phyloP scores from a whole-genome alignment of 2,113 vertebrate genomes.

The Pleuronectes platessa region DNA sequence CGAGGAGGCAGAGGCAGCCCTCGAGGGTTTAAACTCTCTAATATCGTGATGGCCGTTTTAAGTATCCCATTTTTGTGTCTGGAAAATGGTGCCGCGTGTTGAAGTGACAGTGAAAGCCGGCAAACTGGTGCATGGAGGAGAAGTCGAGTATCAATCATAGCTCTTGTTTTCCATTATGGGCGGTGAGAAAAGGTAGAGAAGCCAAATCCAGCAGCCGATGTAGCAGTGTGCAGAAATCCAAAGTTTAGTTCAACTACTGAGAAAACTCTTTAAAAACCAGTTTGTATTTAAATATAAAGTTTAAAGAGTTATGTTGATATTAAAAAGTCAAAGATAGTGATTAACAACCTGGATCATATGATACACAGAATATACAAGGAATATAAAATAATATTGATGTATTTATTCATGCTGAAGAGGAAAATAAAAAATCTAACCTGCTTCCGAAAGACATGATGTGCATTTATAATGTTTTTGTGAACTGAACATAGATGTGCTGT shows the following conservation, averaged over 20 bases:
- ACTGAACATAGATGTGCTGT: not conserved
- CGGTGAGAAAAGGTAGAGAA: not conserved
- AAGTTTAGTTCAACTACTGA: not conserved
- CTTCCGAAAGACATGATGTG: too few relatives aligned
- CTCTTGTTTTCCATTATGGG: constrained; percentile 43
- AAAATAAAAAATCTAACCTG: not conserved
- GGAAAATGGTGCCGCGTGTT: constrained; percentile 4
- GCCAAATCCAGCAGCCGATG: not conserved
- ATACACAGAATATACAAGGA: not conserved
- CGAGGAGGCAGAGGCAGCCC: not conserved
- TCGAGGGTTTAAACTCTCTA: not conserved
- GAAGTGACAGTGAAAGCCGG: constrained; percentile 24
- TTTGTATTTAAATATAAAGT: not conserved
- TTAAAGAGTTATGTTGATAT: not conserved
- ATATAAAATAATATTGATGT: too few relatives aligned
- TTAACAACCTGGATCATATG: not conserved
- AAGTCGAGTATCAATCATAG: constrained; percentile 31
- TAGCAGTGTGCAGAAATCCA: not conserved
- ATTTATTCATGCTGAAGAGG: not conserved
- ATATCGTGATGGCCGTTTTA: not conserved
- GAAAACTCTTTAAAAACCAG: not conserved
- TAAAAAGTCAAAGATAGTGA: not conserved
- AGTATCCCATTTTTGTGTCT: constrained; percentile 4
- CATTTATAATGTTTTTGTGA: not conserved
- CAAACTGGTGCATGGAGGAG: constrained; percentile 3